phyloP scores from a whole-genome alignment of 2,888 invertebrate genomes.

The Drosophila mimica region DNA sequence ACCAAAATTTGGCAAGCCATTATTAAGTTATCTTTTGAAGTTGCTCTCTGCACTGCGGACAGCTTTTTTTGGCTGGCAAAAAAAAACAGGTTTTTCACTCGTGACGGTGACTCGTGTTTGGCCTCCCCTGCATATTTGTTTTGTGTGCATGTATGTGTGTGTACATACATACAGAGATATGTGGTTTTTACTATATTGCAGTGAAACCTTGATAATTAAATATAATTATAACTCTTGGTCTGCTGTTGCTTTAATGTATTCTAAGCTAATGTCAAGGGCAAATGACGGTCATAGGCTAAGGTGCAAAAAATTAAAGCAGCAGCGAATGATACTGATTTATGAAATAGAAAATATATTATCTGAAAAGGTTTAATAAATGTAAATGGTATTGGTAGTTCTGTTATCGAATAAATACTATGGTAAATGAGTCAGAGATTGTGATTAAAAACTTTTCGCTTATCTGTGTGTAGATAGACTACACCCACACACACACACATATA shows the following conservation, averaged over 20 bases:
- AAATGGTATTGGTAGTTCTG: background rate
- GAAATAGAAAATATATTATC: conserved; percentile 15
- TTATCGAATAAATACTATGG: background rate
- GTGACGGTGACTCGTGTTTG: conserved; percentile 43
- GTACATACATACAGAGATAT: background rate
- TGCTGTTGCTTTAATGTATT: conserved; percentile 3
- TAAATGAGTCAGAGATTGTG: conserved; percentile 35
- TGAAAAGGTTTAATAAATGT: background rate
- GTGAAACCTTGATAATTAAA: conserved; percentile 41
- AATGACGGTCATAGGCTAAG: conserved; percentile 37
- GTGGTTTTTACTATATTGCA: conserved; percentile 14
- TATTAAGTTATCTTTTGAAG: background rate
- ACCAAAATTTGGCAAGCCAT: conserved; percentile 19
- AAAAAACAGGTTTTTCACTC: conserved; percentile 39
- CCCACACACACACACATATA: background rate
- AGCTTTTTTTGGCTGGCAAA: conserved; percentile 15
- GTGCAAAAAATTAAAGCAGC: background rate
- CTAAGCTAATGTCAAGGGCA: conserved; percentile 38
- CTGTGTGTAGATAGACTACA: background rate
- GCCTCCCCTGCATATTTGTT: conserved; percentile 24
- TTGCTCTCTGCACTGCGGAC: background rate
- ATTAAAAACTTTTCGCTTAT: conserved; percentile 63
- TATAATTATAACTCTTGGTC: conserved; percentile 26
- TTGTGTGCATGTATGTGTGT: background rate
- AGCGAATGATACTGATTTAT: background rate